These are phyloP conservation scores for Phania funesta DNA, from an alignment of 2,888 invertebrate species.

Conservation along the genomic window DNA sequence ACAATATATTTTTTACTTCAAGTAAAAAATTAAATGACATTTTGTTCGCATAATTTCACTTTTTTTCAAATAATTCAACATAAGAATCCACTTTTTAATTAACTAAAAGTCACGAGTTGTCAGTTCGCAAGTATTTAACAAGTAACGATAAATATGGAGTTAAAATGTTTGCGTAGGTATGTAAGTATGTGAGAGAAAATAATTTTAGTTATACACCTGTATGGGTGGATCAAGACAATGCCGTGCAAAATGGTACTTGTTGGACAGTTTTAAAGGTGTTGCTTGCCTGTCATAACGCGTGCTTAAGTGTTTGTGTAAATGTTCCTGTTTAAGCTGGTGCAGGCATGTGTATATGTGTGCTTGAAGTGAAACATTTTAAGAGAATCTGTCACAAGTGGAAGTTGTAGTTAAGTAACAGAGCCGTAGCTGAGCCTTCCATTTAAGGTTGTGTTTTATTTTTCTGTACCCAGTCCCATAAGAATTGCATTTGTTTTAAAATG, in stretches of 20 bases:
- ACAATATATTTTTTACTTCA: neutral
- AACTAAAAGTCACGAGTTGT: conserved; percentile 56
- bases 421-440: neutral
- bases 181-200: conserved; percentile 6
- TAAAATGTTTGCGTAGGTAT: neutral
- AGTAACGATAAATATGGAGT: neutral
- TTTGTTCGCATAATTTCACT: conserved; percentile 35
- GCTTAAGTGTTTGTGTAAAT: neutral
- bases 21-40: neutral
- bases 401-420: neutral
- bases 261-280: conserved; percentile 54
- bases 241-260: neutral
- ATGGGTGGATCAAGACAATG: neutral
- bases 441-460: too few species aligned
- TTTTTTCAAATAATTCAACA: conserved; percentile 42
- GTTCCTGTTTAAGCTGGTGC: too few species aligned
- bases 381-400: neutral
- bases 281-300: neutral
- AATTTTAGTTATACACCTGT: conserved; percentile 8
- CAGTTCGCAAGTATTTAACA: conserved; percentile 15
- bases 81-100: conserved; percentile 57
- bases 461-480: too few species aligned
- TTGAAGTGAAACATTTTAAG: neutral
- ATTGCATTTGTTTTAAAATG: too few species aligned
- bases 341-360: too few species aligned